Evolutionary conservation across 2,888 invertebrate species (phyloP).

Genomic region (Andrena camellia): DNA sequence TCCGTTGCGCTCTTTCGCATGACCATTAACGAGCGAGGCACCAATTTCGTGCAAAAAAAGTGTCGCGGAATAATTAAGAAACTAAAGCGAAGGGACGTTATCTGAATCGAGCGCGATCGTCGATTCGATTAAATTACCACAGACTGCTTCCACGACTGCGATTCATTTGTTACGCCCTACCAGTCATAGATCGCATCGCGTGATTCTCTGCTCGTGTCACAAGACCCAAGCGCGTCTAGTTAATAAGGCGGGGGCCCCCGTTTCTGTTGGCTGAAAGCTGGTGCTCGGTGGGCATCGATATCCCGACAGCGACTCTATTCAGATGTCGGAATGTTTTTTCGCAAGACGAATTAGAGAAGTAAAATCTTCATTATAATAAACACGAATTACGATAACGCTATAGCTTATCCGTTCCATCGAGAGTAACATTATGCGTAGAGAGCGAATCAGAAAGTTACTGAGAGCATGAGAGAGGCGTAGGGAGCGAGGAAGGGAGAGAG

Average conservation of each 20-base stretch:
- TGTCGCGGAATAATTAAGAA: background rate
- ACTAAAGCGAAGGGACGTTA: too few species aligned
- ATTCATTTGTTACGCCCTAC: conserved; percentile 51
- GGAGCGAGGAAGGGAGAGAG: conserved; percentile 1
- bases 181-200: conserved; percentile 20
- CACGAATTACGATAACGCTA: conserved; percentile 44
- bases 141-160: conserved; percentile 59
- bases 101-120: conserved; percentile 2
- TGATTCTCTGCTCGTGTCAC: conserved; percentile 26
- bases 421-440: conserved; percentile 67
- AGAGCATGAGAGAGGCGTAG: background rate
- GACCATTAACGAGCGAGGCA: conserved; percentile 27
- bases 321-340: conserved; percentile 16
- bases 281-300: conserved; percentile 20
- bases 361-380: conserved; percentile 36
- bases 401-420: conserved; percentile 81
- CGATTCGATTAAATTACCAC: conserved; percentile 23
- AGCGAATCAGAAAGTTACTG: conserved; percentile 23
- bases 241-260: conserved; percentile 3
- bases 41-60: conserved; percentile 1
- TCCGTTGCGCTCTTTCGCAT: conserved; percentile 62
- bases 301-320: background rate
- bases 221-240: conserved; percentile 11
- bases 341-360: conserved; percentile 3
- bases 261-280: conserved; percentile 5